Evolutionary conservation across 2,113 vertebrate genomes (phyloP).

Genomic region (Entosphenus tridentatus): DNA sequence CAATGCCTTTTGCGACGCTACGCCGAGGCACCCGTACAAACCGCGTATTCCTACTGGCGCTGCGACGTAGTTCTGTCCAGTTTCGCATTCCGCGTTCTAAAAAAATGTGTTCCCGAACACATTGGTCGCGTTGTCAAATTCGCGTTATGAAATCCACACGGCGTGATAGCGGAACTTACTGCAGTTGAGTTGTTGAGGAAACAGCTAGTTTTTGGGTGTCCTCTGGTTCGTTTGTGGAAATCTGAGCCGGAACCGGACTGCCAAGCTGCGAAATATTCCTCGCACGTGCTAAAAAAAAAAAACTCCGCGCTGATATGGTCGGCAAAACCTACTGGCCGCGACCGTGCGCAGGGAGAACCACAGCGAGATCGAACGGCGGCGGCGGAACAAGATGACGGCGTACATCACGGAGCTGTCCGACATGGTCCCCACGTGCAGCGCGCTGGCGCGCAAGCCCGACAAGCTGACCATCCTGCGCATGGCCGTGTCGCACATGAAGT

Average conservation of each 20-base stretch:
- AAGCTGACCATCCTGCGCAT: constrained; percentile 91
- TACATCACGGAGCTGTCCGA: constrained; percentile 61
- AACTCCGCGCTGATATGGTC: fast-evolving
- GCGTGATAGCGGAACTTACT: no score
- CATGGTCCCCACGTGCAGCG: constrained; percentile 93
- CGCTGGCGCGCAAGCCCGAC: constrained; percentile 84
- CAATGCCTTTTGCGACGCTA: no score
- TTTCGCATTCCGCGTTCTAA: no score
- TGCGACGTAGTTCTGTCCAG: no score
- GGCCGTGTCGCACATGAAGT: constrained; percentile 97
- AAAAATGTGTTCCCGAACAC: no score
- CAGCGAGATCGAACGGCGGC: constrained; percentile 38
- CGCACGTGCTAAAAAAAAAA: constrained; percentile 15
- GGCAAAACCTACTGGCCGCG: background rate
- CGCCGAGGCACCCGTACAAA: no score
- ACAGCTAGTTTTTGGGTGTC: background rate
- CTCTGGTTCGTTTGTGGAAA: background rate
- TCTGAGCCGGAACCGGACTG: constrained; percentile 16
- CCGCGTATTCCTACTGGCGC: no score
- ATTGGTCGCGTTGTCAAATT: no score
- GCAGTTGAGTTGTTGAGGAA: no score
- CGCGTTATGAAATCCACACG: no score
- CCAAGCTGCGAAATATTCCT: constrained; percentile 30
- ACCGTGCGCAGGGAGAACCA: constrained; percentile 32
- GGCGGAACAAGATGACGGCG: constrained; percentile 45